A percentile compares a stretch with the other conserved stretches of the same genome.
These are phyloP conservation scores for Sisyra nigra DNA, from an alignment of 2,888 invertebrate genomes.

Conservation along the genomic window DNA sequence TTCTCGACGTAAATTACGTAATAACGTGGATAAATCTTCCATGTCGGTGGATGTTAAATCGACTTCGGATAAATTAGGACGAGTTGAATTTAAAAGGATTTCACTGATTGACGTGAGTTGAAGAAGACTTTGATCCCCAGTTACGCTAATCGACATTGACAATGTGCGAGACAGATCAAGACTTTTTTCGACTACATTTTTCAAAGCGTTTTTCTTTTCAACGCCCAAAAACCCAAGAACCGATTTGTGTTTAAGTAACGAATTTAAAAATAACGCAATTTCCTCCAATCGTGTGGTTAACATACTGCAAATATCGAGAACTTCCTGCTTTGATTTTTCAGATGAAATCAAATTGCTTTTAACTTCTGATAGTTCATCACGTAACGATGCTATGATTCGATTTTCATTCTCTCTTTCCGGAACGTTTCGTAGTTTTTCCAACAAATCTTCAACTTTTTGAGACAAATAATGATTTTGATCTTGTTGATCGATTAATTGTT, in stretches of 20 bases:
- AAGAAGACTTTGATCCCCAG: conserved; percentile 30
- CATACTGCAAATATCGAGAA: conserved; percentile 28
- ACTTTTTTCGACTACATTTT: conserved; percentile 35
- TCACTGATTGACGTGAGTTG: conserved; percentile 31
- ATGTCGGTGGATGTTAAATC: too few species aligned
- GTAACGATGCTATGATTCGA: conserved; percentile 13
- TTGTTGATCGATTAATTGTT: not conserved
- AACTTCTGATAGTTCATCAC: conserved; percentile 17
- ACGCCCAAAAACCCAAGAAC: conserved; percentile 34
- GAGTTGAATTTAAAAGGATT: conserved; percentile 19
- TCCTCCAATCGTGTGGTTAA: conserved; percentile 45
- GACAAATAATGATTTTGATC: conserved; percentile 21
- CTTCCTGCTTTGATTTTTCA: conserved; percentile 25
- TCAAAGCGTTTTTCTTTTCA: conserved; percentile 32
- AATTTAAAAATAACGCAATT: conserved; percentile 45
- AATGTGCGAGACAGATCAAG: conserved; percentile 34
- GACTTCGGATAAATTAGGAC: too few species aligned
- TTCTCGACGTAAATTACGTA: too few species aligned
- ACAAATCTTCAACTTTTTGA: conserved; percentile 16
- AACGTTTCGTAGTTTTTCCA: conserved; percentile 14
- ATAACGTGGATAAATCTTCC: too few species aligned
- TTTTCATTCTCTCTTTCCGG: conserved; percentile 14
- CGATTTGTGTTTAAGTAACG: conserved; percentile 42
- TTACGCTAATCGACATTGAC: conserved; percentile 25
- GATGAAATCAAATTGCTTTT: conserved; percentile 22